Percentiles rank a stretch among this genome's conserved stretches.
Conservation (phyloP, 2,797 vertebrate genomes). For the Sparus aurata region DNA sequence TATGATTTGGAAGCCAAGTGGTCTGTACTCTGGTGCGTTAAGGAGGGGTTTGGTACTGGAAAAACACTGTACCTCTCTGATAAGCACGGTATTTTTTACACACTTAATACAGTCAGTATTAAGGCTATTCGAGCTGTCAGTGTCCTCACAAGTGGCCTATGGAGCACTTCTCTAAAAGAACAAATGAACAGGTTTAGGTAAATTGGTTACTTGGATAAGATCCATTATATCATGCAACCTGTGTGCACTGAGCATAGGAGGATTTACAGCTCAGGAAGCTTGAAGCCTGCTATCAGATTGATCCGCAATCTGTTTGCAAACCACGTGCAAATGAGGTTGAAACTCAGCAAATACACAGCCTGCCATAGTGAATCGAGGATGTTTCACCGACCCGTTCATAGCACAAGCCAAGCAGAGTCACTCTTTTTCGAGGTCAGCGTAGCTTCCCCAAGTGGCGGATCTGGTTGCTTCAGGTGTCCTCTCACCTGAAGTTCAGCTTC, state of each 20-base stretch:
- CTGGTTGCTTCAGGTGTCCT: constrained; percentile 52
- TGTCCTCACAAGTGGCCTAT: no score
- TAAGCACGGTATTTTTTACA: no score
- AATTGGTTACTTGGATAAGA: background rate
- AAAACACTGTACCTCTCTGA: no score
- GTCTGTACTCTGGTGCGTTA: no score
- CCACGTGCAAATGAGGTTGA: constrained; percentile 24
- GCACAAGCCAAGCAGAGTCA: constrained; percentile 8
- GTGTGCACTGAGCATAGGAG: background rate
- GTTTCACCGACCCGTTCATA: constrained; percentile 6
- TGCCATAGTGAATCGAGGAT: background rate
- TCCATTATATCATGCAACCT: constrained; percentile 4
- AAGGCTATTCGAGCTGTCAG: no score
- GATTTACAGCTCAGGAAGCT: constrained; percentile 8
- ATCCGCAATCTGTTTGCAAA: constrained; percentile 35
- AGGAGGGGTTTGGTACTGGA: no score
- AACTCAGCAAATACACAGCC: background rate
- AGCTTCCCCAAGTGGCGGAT: constrained; percentile 37
- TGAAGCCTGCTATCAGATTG: constrained; percentile 23
- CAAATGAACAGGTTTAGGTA: background rate
- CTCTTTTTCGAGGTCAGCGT: constrained; percentile 45
- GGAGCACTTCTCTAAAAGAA: no score
- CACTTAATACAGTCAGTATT: no score
- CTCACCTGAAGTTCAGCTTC: constrained; percentile 59
- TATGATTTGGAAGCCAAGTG: no score